Conservation (phyloP, 2,888 invertebrate species). For the Cryptops parisi region DNA sequence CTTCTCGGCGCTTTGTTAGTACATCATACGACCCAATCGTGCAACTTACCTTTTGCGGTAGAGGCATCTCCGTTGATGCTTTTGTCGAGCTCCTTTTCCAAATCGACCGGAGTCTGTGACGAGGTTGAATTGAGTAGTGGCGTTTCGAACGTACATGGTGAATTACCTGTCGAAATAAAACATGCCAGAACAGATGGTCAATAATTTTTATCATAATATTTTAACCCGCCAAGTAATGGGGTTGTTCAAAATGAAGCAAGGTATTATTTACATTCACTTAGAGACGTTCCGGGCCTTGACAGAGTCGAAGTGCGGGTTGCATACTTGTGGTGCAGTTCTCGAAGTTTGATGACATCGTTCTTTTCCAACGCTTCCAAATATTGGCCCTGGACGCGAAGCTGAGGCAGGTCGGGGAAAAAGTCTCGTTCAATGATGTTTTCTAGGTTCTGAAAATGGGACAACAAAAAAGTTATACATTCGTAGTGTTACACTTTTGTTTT, state of each 20-base stretch:
- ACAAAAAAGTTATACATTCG: background rate
- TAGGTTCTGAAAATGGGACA: slow-evolving; percentile 45
- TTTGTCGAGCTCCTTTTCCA: too few species aligned
- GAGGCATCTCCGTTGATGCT: background rate
- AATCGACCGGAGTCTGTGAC: too few species aligned
- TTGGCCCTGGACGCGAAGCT: slow-evolving; percentile 78
- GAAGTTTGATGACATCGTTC: slow-evolving; percentile 72
- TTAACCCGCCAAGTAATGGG: too few species aligned
- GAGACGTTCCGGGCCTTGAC: slow-evolving; percentile 13
- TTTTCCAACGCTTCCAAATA: slow-evolving; percentile 80
- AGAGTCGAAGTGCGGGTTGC: slow-evolving; percentile 23
- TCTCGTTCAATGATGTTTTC: slow-evolving; percentile 93
- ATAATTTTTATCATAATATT: background rate
- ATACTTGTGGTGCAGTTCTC: slow-evolving; percentile 75
- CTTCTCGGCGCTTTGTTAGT: too few species aligned
- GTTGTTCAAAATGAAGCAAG: too few species aligned
- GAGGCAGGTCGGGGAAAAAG: slow-evolving; percentile 91
- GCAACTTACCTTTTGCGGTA: background rate
- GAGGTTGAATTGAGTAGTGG: too few species aligned
- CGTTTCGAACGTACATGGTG: slow-evolving; percentile 85
- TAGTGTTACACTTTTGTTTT: too few species aligned
- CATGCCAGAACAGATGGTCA: slow-evolving; percentile 14
- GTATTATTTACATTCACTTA: background rate
- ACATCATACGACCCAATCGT: too few species aligned
- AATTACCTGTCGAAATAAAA: slow-evolving; percentile 12